These are phyloP conservation scores for Dynastes maya DNA, from an alignment of 2,888 invertebrate species.

Conservation along the genomic window DNA sequence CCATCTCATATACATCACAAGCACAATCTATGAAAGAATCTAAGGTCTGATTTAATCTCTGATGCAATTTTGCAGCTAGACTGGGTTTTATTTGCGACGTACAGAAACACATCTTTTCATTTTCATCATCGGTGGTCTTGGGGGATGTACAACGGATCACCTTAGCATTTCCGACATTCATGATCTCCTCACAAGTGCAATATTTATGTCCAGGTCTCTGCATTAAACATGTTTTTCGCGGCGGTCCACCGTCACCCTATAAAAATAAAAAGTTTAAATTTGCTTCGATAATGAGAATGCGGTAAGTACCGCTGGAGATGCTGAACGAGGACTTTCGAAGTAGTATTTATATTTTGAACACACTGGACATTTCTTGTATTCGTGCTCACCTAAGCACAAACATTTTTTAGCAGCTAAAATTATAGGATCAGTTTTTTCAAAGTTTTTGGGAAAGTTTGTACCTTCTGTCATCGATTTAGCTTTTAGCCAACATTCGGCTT, in stretches of 20 bases:
- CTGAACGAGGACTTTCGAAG: constrained; percentile 54
- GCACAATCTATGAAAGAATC: constrained; percentile 44
- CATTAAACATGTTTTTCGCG: constrained; percentile 19
- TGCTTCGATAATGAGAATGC: background rate
- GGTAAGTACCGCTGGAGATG: constrained; percentile 6
- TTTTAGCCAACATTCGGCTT: constrained; percentile 32
- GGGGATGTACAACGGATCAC: constrained; percentile 49
- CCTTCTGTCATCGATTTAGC: constrained; percentile 23
- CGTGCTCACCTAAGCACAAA: constrained; percentile 53
- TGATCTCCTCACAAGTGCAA: constrained; percentile 48
- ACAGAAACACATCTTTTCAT: constrained; percentile 43
- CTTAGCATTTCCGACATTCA: constrained; percentile 23
- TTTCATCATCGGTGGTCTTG: constrained; percentile 13
- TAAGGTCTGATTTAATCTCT: constrained; percentile 53
- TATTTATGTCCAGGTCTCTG: constrained; percentile 39
- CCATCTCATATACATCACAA: constrained; percentile 29
- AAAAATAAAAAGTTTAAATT: constrained; percentile 15
- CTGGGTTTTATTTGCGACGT: constrained; percentile 48
- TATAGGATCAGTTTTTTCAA: background rate
- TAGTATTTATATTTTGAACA: constrained; percentile 60
- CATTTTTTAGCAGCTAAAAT: constrained; percentile 46
- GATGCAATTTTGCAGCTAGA: constrained; percentile 56
- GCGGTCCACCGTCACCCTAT: background rate
- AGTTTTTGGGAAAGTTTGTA: background rate
- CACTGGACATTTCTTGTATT: constrained; percentile 56